Conservation (phyloP, 2,888 invertebrate species). For the Pristionchus entomophagus region DNA sequence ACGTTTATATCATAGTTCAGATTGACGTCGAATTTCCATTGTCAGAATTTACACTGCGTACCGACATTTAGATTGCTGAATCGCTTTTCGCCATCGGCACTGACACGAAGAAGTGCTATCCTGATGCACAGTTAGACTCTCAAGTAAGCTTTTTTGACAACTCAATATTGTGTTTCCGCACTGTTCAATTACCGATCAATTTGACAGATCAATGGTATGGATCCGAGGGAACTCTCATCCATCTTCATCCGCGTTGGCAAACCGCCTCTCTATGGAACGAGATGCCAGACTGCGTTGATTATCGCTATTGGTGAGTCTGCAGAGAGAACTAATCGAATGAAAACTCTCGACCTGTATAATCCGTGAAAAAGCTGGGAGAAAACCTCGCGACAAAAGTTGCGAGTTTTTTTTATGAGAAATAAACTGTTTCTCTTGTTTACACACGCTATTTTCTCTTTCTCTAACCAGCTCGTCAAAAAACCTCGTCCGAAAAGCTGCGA, state of each 20-base stretch:
- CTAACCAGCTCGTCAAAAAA: no score
- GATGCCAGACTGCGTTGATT: slow-evolving; percentile 34
- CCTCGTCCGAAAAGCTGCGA: no score
- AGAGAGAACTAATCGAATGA: no score
- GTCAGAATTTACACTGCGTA: background rate
- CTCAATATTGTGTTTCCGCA: background rate
- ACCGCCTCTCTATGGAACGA: slow-evolving; percentile 1
- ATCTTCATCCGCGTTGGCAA: background rate
- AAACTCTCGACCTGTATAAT: no score
- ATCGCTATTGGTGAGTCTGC: background rate
- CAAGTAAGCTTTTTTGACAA: background rate
- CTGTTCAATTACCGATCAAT: background rate
- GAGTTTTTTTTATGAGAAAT: no score
- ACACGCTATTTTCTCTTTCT: no score
- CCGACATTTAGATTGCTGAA: background rate
- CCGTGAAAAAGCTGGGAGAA: no score
- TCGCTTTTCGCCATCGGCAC: slow-evolving; percentile 5
- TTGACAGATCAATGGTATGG: background rate
- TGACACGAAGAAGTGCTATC: slow-evolving; percentile 11
- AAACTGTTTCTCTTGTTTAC: no score
- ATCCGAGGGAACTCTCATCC: background rate
- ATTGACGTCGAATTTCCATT: background rate
- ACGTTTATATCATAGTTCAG: background rate
- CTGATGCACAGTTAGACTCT: background rate
- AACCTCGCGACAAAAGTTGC: no score